A percentile compares a stretch with the other conserved stretches of the same genome.
phyloP scores from a whole-genome alignment of 1,140 invertebrate species.

The Mylabris phalerata region DNA sequence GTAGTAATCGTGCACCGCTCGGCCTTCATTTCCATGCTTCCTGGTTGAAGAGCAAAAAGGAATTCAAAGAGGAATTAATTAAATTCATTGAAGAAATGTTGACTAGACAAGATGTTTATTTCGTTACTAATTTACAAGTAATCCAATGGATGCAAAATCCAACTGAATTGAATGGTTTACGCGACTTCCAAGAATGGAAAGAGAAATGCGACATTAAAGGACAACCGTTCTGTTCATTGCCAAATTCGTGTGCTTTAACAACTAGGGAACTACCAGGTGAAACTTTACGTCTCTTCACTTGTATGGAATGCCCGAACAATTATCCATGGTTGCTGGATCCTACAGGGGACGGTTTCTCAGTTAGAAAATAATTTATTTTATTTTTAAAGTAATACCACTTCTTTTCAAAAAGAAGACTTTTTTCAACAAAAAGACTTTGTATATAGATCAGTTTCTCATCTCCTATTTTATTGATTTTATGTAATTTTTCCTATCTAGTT shows the following conservation, averaged over 20 bases:
- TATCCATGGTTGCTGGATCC: slow-evolving; percentile 94
- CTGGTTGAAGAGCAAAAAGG: slow-evolving; percentile 90
- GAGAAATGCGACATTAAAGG: slow-evolving; percentile 93
- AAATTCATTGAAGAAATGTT: slow-evolving; percentile 93
- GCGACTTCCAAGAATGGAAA: slow-evolving; percentile 93
- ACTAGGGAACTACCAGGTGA: slow-evolving; percentile 88
- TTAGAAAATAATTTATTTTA: slow-evolving; percentile 55
- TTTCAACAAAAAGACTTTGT: slow-evolving; percentile 14
- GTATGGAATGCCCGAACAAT: slow-evolving; percentile 92
- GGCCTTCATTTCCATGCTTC: slow-evolving; percentile 93
- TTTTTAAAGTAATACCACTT: neutral
- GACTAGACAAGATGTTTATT: slow-evolving; percentile 85
- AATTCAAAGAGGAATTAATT: slow-evolving; percentile 85
- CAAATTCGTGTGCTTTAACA: slow-evolving; percentile 82
- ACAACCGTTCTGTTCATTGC: slow-evolving; percentile 84
- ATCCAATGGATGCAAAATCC: slow-evolving; percentile 98
- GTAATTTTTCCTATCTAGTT: too few relatives aligned
- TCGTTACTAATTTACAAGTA: slow-evolving; percentile 88
- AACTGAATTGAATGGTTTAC: slow-evolving; percentile 75
- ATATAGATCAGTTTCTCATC: slow-evolving; percentile 9
- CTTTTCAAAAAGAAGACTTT: slow-evolving; percentile 4
- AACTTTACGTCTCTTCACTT: slow-evolving; percentile 86
- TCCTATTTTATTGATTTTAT: slow-evolving; percentile 2
- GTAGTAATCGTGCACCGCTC: slow-evolving; percentile 86
- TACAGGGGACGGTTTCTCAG: slow-evolving; percentile 87